These are phyloP conservation scores for Gorsachius goisagi DNA, from an alignment of 2,113 vertebrate genomes.

Conservation along the genomic window DNA sequence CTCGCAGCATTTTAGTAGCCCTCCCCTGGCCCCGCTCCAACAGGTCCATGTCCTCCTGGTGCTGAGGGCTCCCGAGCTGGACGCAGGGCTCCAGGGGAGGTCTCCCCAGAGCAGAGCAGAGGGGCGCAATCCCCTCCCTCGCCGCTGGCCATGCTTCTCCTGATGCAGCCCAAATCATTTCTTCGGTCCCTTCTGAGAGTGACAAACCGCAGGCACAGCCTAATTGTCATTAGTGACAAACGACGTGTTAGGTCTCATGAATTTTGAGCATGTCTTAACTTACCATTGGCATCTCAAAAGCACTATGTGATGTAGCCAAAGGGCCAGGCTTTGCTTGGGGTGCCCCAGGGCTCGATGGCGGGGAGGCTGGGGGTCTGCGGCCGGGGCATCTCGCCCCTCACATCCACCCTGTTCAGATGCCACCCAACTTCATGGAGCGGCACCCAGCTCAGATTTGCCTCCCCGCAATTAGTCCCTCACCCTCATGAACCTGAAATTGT, in stretches of 20 bases:
- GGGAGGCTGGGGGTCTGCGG: not conserved
- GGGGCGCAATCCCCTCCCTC: no score
- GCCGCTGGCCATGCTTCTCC: no score
- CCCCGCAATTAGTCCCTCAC: not conserved
- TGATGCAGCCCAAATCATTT: not conserved
- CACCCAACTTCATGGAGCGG: fast-evolving
- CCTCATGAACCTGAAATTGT: not conserved
- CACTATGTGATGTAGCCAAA: fast-evolving
- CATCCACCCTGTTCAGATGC: not conserved
- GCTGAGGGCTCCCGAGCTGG: no score
- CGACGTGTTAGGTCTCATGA: fast-evolving
- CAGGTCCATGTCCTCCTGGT: no score
- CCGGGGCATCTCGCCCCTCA: fast-evolving
- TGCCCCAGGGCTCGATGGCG: fast-evolving
- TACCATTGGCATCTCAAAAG: not conserved
- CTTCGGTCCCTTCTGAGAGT: not conserved
- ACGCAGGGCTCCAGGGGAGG: no score
- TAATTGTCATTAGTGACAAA: fast-evolving
- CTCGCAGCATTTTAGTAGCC: no score
- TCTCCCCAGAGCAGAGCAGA: no score
- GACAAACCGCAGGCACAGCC: not conserved
- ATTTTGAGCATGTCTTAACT: not conserved
- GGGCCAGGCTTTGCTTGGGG: not conserved
- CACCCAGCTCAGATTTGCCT: not conserved
- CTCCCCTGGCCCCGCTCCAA: no score